Base-by-base conservation (phyloP, 2,888 invertebrate genomes). In the Cataglyphis livida region DNA sequence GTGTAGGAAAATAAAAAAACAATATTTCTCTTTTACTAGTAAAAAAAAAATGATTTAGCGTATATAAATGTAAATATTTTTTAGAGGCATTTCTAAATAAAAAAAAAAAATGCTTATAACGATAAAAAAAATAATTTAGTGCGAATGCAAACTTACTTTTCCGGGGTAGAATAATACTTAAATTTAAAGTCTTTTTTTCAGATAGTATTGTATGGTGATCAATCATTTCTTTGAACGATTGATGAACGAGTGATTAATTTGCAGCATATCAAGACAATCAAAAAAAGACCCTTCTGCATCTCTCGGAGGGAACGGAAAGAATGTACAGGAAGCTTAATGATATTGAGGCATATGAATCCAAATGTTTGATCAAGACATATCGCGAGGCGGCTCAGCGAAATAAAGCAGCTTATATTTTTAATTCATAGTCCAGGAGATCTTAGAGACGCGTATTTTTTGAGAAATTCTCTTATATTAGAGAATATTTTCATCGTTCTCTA, bases 331-430 rank as follows among this genome's bases (percentile, higher is more conserved):
- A 59, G 12, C 10, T 59, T 35, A 38, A 38, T 15, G 41, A 61
- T 61, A 32, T 74, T 1, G 32, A 48, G n/a, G 41, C 4, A 65
- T 51, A 7, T 6, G 38, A 38, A 64, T 82, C 15, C 35, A 59
- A 51, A 38, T 66, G 4, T 75, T 66, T 76, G 38, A 75, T 74
- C 54, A 48, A 51, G 38, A 25, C 6, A 3, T 59, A 70, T 15
- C n/a, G 18, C 41, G 70, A n/a, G 38, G 3, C 18, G 32, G 38
- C 12, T 51, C 38, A n/a, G n/a, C 25, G 41, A 82, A 64, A 81
- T 59, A 65, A 70, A 81, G 35, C 25, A 44, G 41, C 59, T 15
- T 35, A n/a, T 25, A 61, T 68, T 76, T 54, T 48, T 82, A 68
- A 66, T 38, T 68, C 51, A 54, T 21, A 59, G 38, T 66, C 38